Percentiles rank a stretch among this genome's conserved stretches.
These are phyloP conservation scores for Oncorhynchus masou DNA, from an alignment of 2,113 vertebrate species.

Conservation along the genomic window DNA sequence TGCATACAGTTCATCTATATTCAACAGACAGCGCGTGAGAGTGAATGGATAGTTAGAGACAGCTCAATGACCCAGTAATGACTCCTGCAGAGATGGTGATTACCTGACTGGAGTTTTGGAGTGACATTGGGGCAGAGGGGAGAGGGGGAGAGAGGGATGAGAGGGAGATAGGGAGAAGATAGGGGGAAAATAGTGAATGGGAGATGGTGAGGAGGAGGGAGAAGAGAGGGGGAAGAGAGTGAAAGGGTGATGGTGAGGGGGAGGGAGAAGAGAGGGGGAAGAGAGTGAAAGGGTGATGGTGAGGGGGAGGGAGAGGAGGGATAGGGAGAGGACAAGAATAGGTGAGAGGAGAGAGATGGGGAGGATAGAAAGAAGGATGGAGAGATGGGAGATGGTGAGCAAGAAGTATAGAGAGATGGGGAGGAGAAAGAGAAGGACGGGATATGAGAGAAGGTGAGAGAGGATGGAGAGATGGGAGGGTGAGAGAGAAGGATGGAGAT, in stretches of 20 bases:
- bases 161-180: neutral
- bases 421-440: conserved; percentile 1
- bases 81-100: neutral
- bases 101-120: neutral
- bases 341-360: neutral
- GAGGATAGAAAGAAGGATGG: neutral
- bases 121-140: neutral
- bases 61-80: neutral
- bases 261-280: neutral
- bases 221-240: neutral
- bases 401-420: neutral
- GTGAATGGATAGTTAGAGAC: neutral
- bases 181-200: neutral
- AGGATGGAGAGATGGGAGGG: neutral
- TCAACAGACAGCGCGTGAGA: neutral
- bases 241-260: neutral
- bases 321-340: neutral
- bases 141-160: neutral
- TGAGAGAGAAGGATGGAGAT: neutral
- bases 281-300: neutral
- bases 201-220: neutral
- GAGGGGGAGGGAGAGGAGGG: neutral
- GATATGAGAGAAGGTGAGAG: neutral
- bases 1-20: neutral
- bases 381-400: neutral